Evolutionary conservation across 2,113 vertebrate genomes (phyloP), one percentile per base, ranked within the genome.

Genomic region (Notarius quadriscutis): DNA sequence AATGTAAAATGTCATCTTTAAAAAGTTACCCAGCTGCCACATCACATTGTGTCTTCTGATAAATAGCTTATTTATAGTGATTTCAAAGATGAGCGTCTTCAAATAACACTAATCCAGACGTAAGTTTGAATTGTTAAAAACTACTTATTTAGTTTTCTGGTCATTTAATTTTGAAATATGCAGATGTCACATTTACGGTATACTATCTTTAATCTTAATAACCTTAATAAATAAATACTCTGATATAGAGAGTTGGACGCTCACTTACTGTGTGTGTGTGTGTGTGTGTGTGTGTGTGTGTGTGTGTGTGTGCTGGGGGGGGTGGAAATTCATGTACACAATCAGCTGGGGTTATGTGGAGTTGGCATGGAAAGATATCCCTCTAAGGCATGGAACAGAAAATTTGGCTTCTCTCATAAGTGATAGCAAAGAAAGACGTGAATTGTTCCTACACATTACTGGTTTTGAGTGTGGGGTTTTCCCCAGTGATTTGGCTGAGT

Each of bases 331-430:
- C 67, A 58, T 72, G 51, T 30, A 58, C 53, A 41, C 53, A 18
- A 27, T 69, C 55, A 67, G 8, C 74, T 30, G 83, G 18, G 22
- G 60, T 53, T 57, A 51, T 71, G 41, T 77, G 2, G 27, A 77
- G 48, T 77, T 55, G 55, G 30, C 50, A 65, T 50, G 72, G 72
- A 27, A 34, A 55, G 79, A 81, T 67, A 50, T 83, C 17, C 53
- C 81, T 78, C 25, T 80, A 53, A 34, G n/a, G 20, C 87, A 80
- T 30, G 69, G 34, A 88, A 88, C 65, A 34, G 50, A 63, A 74
- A 65, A 34, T 79, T 10, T 77, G 11, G 12, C 18, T 58, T 60
- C 20, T 9, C n/a, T 58, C 53, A 18, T 84, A 41, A 84, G 48
- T 53, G 2, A 60, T 15, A n/a, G n/a, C 20, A 60, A 58, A 74